phyloP scores from a whole-genome alignment of 2,797 vertebrate species.

The Lophotriccus pileatus region DNA sequence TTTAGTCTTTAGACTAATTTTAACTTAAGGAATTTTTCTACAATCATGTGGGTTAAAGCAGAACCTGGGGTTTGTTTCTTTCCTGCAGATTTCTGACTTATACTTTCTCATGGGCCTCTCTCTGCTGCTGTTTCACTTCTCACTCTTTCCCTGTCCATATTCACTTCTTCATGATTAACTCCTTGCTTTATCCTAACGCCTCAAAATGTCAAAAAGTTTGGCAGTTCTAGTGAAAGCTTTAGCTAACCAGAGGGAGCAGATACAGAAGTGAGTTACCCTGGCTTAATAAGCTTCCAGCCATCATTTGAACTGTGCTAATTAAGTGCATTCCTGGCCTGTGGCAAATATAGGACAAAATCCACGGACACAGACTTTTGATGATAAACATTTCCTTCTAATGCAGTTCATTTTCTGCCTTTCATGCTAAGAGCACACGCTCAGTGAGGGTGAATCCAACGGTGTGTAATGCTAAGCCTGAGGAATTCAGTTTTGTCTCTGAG shows the following conservation, averaged over 20 bases:
- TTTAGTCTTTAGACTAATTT: neutral
- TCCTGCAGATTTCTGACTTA: neutral
- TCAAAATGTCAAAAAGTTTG: neutral
- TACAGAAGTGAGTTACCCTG: neutral
- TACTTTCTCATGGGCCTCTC: neutral
- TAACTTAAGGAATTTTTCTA: neutral
- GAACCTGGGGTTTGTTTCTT: neutral
- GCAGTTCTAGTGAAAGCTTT: neutral
- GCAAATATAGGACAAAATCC: neutral
- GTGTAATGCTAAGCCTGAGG: neutral
- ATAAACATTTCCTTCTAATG: neutral
- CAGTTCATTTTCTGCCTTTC: neutral
- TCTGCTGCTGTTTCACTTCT: neutral
- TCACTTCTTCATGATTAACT: neutral
- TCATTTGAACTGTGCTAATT: neutral
- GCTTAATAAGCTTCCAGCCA: neutral
- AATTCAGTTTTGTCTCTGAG: neutral
- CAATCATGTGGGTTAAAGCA: neutral
- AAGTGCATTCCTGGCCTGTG: neutral
- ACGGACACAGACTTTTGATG: neutral
- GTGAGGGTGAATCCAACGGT: neutral
- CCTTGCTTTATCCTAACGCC: neutral
- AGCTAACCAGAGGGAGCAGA: neutral
- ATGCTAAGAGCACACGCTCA: neutral
- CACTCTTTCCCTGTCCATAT: rapidly evolving